A percentile compares a stretch with the other conserved stretches of the same genome.
Conservation (phyloP, 2,888 invertebrate genomes). For the Nomada flava region DNA sequence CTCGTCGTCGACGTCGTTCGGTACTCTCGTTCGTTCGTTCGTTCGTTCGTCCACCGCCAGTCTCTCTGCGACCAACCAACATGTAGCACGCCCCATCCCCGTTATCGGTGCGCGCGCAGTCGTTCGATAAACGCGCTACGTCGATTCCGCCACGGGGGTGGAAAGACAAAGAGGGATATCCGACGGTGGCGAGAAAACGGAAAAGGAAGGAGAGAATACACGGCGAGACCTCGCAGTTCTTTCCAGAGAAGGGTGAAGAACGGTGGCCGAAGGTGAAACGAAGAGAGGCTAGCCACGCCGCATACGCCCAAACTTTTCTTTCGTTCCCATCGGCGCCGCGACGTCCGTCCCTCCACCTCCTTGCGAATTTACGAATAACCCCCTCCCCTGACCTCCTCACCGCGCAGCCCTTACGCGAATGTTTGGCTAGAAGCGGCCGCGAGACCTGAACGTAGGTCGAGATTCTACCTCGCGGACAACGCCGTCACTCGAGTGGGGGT, state of each 20-base stretch:
- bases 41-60: constrained; percentile 67
- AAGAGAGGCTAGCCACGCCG: constrained; percentile 37
- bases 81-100: constrained; percentile 77
- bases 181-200: constrained; percentile 11
- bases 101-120: constrained; percentile 82
- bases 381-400: neutral
- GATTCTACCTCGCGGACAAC: constrained; percentile 47
- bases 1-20: constrained; percentile 28
- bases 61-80: constrained; percentile 72
- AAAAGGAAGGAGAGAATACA: constrained; percentile 32
- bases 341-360: constrained; percentile 14
- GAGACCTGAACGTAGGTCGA: constrained; percentile 67
- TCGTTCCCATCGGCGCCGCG: constrained; percentile 20
- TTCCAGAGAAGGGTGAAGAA: constrained; percentile 18
- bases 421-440: constrained; percentile 47
- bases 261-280: constrained; percentile 38
- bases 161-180: constrained; percentile 28
- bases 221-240: constrained; percentile 6
- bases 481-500: neutral
- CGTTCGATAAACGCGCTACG: constrained; percentile 83
- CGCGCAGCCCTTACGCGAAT: constrained; percentile 32
- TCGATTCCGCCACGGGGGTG: constrained; percentile 75
- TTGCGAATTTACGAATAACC: constrained; percentile 40
- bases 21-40: constrained; percentile 23
- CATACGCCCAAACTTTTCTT: constrained; percentile 65